A percentile compares a stretch with the other conserved stretches of the same genome.
Conservation (phyloP, 2,797 vertebrate species). For the Euthynnus affinis region DNA sequence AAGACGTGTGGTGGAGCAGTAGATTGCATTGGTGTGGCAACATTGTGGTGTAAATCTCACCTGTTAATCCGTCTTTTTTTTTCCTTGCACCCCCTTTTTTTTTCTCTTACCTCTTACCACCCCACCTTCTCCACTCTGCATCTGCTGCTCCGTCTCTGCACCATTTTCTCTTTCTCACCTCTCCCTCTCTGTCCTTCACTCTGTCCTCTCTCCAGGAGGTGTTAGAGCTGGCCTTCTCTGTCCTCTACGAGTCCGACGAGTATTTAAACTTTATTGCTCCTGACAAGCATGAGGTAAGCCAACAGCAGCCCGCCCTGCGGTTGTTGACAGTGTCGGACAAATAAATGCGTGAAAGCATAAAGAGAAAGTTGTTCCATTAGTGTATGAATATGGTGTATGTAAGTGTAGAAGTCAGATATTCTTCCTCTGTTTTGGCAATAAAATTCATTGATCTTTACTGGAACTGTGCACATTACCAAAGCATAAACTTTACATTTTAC, state of each 20-base stretch:
- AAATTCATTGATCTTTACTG: no score
- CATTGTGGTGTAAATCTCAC: constrained; percentile 54
- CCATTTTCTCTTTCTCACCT: constrained; percentile 21
- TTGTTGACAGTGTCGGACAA: constrained; percentile 33
- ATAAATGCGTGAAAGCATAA: constrained; percentile 1
- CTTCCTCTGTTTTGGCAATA: no score
- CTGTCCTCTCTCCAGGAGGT: constrained; percentile 89
- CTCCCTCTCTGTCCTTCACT: constrained; percentile 23
- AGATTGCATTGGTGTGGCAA: constrained; percentile 8
- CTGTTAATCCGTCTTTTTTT: constrained; percentile 38
- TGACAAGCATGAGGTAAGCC: constrained; percentile 97
- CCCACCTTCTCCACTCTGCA: constrained; percentile 20
- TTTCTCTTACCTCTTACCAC: constrained; percentile 6
- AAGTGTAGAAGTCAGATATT: neutral
- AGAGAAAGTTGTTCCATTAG: neutral
- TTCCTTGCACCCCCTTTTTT: neutral
- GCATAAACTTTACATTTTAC: no score
- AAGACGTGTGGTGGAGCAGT: constrained; percentile 26
- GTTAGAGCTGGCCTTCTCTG: constrained; percentile 97
- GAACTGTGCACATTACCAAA: no score
- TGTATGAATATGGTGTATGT: neutral
- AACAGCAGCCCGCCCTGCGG: neutral
- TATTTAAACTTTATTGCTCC: constrained; percentile 99
- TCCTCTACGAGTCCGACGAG: constrained; percentile 97
- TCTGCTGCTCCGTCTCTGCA: constrained; percentile 28